Percentiles rank a stretch among this genome's conserved stretches.
Conservation (phyloP, 2,888 invertebrate genomes). For the Campopleginae sp. region DNA sequence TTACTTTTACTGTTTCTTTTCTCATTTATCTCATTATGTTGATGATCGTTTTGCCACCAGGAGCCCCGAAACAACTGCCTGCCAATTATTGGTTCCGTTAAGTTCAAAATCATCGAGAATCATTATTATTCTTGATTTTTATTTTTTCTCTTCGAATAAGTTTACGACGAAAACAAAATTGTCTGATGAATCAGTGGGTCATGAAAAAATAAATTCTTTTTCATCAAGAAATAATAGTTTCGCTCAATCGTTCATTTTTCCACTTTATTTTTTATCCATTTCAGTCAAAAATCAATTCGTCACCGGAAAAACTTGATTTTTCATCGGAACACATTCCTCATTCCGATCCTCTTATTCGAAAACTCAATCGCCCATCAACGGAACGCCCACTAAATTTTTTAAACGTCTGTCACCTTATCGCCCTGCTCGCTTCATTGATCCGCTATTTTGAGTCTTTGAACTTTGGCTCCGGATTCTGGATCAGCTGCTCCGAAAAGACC, state of each 20-base stretch:
- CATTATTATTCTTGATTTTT: not conserved
- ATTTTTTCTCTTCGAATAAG: not conserved
- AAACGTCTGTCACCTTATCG: not conserved
- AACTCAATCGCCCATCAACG: not conserved
- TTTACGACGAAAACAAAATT: not conserved
- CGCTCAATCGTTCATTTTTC: not conserved
- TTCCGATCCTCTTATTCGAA: not conserved
- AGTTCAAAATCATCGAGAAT: not conserved
- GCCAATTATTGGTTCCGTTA: conserved; percentile 26
- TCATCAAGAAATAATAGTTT: not conserved
- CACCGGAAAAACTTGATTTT: not conserved
- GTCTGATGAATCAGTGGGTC: not conserved
- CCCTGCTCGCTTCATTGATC: not conserved
- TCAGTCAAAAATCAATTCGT: not conserved
- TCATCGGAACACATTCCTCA: not conserved
- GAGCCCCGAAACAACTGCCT: conserved; percentile 1
- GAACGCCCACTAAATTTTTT: conserved; percentile 7
- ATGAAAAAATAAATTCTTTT: not conserved
- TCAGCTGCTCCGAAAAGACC: too few species aligned
- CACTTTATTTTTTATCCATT: not conserved
- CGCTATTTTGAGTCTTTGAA: not conserved
- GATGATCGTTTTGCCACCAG: conserved; percentile 69
- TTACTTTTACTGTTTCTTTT: conserved; percentile 72
- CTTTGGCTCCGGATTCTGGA: too few species aligned
- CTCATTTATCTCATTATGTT: conserved; percentile 77